Conservation (phyloP, 2,113 vertebrate genomes). For the Neolamprologus toae region DNA sequence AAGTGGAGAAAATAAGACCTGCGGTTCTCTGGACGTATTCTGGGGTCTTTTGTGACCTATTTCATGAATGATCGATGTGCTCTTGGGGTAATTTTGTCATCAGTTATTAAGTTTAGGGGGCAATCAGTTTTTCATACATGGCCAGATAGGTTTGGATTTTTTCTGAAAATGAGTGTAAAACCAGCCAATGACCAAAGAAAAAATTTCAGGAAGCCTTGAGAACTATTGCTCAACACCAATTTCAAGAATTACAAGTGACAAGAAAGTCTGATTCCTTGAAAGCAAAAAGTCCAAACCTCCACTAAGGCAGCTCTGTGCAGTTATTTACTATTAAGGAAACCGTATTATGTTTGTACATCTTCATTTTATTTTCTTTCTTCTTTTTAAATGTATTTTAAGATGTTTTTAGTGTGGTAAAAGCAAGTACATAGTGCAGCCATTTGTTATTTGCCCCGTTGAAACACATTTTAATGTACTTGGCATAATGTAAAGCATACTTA, state of each 20-base stretch:
- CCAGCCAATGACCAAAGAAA: not conserved
- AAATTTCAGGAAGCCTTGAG: not conserved
- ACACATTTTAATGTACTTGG: not conserved
- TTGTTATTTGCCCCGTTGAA: not conserved
- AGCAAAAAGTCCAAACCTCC: not conserved
- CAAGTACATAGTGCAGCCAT: not conserved
- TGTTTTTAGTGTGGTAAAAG: not conserved
- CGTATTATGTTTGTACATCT: not conserved
- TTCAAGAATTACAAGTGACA: not conserved
- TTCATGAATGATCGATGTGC: not conserved
- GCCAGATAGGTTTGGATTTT: not conserved
- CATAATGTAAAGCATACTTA: not conserved
- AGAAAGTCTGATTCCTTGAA: not conserved
- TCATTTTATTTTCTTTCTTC: not conserved
- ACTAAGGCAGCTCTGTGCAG: not conserved
- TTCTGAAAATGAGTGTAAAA: not conserved
- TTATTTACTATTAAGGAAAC: not conserved
- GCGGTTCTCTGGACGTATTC: not conserved
- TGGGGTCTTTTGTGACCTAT: not conserved
- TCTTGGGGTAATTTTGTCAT: not conserved
- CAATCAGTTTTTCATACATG: not conserved
- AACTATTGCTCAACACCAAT: not conserved
- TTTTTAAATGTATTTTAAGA: not conserved
- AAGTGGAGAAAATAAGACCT: not conserved
- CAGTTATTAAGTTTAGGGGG: not conserved